A percentile compares a stretch with the other conserved stretches of the same genome.
phyloP scores from a whole-genome alignment of 2,888 invertebrate genomes.

The Athalia circularis region DNA sequence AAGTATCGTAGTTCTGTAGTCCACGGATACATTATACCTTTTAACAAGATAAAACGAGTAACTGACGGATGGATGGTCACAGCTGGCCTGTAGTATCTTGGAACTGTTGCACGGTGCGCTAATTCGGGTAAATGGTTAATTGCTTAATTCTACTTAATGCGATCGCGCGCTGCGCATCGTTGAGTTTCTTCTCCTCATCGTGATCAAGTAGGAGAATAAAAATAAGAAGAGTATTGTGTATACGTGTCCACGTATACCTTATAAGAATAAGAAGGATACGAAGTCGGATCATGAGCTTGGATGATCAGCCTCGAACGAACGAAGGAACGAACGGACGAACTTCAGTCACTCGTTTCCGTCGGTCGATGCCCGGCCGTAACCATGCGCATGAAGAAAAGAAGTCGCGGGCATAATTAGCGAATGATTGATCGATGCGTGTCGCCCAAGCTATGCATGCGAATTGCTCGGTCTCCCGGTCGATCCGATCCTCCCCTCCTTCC shows the following conservation, averaged over 20 bases:
- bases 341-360: slow-evolving; percentile 33
- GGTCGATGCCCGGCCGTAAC: slow-evolving; percentile 64
- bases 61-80: slow-evolving; percentile 1
- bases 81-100: not conserved
- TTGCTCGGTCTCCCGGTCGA: slow-evolving; percentile 56
- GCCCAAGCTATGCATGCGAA: slow-evolving; percentile 69
- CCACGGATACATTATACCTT: no score
- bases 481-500: slow-evolving; percentile 46
- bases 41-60: not conserved
- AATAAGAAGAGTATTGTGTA: not conserved
- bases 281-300: no score
- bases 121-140: slow-evolving; percentile 72
- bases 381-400: slow-evolving; percentile 68
- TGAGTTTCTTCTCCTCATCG: slow-evolving; percentile 47
- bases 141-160: slow-evolving; percentile 71
- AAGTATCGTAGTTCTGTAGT: no score
- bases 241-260: not conserved
- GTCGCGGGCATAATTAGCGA: slow-evolving; percentile 72
- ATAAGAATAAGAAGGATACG: no score
- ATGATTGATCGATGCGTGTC: slow-evolving; percentile 73
- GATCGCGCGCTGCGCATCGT: slow-evolving; percentile 54
- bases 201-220: slow-evolving; percentile 30
- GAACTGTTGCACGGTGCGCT: slow-evolving; percentile 61
- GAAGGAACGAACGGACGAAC: no score
- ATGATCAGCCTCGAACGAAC: no score